Evolutionary conservation across 2,888 invertebrate species (phyloP).

Genomic region (Dusona sp.): DNA sequence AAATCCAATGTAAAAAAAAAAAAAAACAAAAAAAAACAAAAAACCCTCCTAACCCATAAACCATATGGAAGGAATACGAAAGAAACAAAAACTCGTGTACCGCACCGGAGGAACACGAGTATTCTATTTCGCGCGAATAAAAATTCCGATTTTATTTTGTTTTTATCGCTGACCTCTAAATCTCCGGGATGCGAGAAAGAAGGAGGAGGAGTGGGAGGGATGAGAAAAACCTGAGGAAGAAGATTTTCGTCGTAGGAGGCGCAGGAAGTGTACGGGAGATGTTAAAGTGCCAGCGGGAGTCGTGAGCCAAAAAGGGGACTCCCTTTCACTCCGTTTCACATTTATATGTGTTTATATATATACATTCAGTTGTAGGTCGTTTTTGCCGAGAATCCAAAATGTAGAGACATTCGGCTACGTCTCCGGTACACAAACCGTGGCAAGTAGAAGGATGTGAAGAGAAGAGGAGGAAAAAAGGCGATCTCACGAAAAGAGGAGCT

Average conservation of each 20-base stretch:
- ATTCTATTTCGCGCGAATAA: constrained; percentile 82
- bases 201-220: constrained; percentile 8
- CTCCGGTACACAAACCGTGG: constrained; percentile 57
- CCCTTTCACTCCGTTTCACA: constrained; percentile 45
- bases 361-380: constrained; percentile 67
- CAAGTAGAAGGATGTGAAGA: constrained; percentile 46
- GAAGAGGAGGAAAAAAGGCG: constrained; percentile 71
- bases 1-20: too few species aligned
- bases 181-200: constrained; percentile 56
- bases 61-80: constrained; percentile 71
- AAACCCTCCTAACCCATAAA: constrained; percentile 78
- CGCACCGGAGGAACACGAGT: constrained; percentile 61
- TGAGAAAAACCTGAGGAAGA: constrained; percentile 37
- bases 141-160: constrained; percentile 79
- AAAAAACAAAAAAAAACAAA: constrained; percentile 49
- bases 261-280: constrained; percentile 59
- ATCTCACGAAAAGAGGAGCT: constrained; percentile 73
- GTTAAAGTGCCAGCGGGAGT: constrained; percentile 72
- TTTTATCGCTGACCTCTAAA: constrained; percentile 72
- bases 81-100: constrained; percentile 59
- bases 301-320: constrained; percentile 72
- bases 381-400: constrained; percentile 66
- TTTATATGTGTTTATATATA: constrained; percentile 47
- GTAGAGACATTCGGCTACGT: constrained; percentile 46
- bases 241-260: constrained; percentile 67